Base-by-base conservation (phyloP, 2,113 vertebrate species). In the Rhinopomastus cyanomelas region DNA sequence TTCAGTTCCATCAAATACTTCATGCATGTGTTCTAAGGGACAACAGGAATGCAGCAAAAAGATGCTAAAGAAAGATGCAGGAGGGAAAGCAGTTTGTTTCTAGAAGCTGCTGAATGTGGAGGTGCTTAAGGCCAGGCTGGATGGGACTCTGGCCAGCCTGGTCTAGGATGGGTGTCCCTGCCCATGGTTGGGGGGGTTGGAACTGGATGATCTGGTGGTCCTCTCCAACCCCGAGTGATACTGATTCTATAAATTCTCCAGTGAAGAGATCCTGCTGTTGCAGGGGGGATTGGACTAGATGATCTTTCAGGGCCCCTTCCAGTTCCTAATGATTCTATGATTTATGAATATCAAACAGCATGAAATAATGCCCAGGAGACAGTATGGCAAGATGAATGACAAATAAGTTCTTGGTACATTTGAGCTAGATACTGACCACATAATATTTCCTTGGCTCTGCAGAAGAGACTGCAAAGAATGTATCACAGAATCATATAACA, bases 31-130 rank as follows among this genome's bases (percentile, higher is more conserved):
- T 75, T 78, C 76, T 67, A 77, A 94, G 85, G 52, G 72, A 66
- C 64, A 74, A 80, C 34, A 95, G 77, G 53, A 96, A 96, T 95
- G 34, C 26, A 67, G 46, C n/a, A n/a, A n/a, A n/a, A n/a, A n/a
- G n/a, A n/a, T 62, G 69, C 15, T 85, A 84, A 75, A 85, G 79
- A 94, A 80, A 87, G 36, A 46, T 67, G 65, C 57, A 57, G 34
- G 91, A 82, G 82, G 94, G 75, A 91, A 82, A 3, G 15, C 5
- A 76, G 61, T 64, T 93, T 73, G 77, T 95, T 94, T 95, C 72
- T 95, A 65, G 42, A 93, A 65, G 36, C 68, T 75, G 81, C 15
- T 5, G 59, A 55, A 42, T 59, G 32, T 42, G 56, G 69, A 84
- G 81, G 29, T n/a, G n/a, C n/a, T n/a, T n/a, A n/a, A n/a, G n/a